Conservation (phyloP, 2,888 invertebrate genomes). For the Drosophila dives region DNA sequence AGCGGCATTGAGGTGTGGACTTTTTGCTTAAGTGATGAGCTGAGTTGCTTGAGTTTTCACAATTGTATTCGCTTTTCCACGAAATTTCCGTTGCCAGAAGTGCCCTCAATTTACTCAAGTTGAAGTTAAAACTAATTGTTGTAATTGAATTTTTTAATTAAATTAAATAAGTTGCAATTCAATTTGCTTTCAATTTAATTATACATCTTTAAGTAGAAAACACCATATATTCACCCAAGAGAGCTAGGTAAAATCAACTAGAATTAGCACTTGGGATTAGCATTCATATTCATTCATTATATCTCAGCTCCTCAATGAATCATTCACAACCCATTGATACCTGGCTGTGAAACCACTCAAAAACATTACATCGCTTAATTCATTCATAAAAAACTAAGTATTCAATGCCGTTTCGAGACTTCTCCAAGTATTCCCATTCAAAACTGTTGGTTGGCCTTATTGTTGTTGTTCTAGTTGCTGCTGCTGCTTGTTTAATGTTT, state of each 20-base stretch:
- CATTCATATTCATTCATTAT: neutral
- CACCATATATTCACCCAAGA: neutral
- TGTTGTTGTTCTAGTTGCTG: conserved; percentile 17
- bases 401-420: conserved; percentile 33
- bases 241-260: too few species aligned
- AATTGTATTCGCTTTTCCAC: conserved; percentile 18
- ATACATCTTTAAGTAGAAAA: too few species aligned
- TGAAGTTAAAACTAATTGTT: neutral
- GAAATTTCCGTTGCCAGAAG: conserved; percentile 22
- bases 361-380: conserved; percentile 41
- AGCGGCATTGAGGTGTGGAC: conserved; percentile 65
- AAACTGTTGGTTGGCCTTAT: conserved; percentile 39
- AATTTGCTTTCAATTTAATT: neutral
- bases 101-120: neutral
- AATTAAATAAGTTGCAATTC: neutral
- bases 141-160: neutral
- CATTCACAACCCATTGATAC: conserved; percentile 27
- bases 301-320: neutral
- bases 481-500: conserved; percentile 68
- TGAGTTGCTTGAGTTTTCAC: conserved; percentile 19
- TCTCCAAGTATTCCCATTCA: conserved; percentile 52
- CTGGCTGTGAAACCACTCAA: conserved; percentile 31
- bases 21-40: conserved; percentile 62
- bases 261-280: neutral
- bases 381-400: conserved; percentile 53